A percentile compares a stretch with the other conserved stretches of the same genome.
These are phyloP conservation scores for Indicator maculatus DNA, from an alignment of 2,113 vertebrate species.

Conservation along the genomic window DNA sequence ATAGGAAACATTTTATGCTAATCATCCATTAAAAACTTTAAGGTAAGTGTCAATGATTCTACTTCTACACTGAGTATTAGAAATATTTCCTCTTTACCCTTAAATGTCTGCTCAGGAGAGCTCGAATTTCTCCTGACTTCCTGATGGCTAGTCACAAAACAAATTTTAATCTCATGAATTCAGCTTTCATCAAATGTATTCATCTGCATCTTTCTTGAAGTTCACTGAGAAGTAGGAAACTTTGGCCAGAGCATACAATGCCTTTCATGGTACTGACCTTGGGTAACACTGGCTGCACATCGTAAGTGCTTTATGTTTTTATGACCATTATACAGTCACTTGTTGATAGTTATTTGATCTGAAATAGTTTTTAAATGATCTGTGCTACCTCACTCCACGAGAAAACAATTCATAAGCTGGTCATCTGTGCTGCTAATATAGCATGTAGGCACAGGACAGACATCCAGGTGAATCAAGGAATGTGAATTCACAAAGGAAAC, in stretches of 20 bases:
- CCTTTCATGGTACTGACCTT: neutral
- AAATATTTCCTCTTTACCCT: neutral
- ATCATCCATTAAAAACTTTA: neutral
- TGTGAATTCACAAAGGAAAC: neutral
- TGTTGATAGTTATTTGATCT: neutral
- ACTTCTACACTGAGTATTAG: neutral
- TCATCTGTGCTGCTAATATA: accelerated
- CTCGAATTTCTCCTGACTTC: neutral
- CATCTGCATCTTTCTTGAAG: neutral
- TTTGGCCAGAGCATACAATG: neutral
- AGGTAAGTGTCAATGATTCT: neutral
- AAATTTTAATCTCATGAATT: neutral
- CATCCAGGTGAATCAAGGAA: neutral
- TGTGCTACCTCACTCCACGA: neutral
- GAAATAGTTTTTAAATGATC: neutral
- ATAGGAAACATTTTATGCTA: neutral
- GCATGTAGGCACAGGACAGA: neutral
- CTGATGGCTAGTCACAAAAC: neutral
- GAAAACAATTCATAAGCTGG: neutral
- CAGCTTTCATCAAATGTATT: neutral
- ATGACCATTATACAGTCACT: neutral
- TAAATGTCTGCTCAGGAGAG: neutral
- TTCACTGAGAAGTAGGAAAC: neutral
- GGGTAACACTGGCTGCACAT: accelerated
- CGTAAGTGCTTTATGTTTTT: neutral